Percentiles rank a stretch among this genome's conserved stretches.
These are phyloP conservation scores for Acipenser ruthenus DNA, from an alignment of 2,797 vertebrate species.

Conservation along the genomic window DNA sequence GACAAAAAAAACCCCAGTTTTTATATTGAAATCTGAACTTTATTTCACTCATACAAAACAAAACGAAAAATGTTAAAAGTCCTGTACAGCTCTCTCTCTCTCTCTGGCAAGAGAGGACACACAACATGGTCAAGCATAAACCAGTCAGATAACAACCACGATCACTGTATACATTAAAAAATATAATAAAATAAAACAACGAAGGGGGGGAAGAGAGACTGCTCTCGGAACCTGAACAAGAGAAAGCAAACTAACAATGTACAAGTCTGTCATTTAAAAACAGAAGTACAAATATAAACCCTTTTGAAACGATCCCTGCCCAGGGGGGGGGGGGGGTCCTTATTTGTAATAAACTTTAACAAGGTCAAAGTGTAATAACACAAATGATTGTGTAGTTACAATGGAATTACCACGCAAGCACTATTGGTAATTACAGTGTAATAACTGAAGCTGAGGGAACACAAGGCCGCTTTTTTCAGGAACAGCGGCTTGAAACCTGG, in stretches of 20 bases:
- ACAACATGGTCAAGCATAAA: conserved; percentile 33
- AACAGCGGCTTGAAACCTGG: too few relatives aligned
- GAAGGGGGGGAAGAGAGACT: conserved; percentile 13
- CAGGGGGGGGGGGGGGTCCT: too few relatives aligned
- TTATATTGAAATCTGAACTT: conserved; percentile 63
- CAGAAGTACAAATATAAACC: too few relatives aligned
- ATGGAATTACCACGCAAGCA: too few relatives aligned
- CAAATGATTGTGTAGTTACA: too few relatives aligned
- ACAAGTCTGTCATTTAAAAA: too few relatives aligned
- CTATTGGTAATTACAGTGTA: too few relatives aligned
- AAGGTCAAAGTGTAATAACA: too few relatives aligned
- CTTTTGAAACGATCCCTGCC: too few relatives aligned
- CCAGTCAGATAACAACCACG: conserved; percentile 18
- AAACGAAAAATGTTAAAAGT: conserved; percentile 69
- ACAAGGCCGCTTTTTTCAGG: too few relatives aligned
- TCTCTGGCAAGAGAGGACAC: conserved; percentile 43
- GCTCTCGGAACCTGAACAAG: not conserved
- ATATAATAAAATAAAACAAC: conserved; percentile 45
- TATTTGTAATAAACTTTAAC: not conserved
- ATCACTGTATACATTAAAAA: conserved; percentile 51
- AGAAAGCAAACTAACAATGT: not conserved
- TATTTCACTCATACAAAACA: conserved; percentile 76
- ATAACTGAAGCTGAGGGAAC: too few relatives aligned
- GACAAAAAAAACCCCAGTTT: not conserved
- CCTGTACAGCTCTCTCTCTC: conserved; percentile 53